phyloP scores from a whole-genome alignment of 2,888 invertebrate genomes.

The Lasioglossum oenotherae region DNA sequence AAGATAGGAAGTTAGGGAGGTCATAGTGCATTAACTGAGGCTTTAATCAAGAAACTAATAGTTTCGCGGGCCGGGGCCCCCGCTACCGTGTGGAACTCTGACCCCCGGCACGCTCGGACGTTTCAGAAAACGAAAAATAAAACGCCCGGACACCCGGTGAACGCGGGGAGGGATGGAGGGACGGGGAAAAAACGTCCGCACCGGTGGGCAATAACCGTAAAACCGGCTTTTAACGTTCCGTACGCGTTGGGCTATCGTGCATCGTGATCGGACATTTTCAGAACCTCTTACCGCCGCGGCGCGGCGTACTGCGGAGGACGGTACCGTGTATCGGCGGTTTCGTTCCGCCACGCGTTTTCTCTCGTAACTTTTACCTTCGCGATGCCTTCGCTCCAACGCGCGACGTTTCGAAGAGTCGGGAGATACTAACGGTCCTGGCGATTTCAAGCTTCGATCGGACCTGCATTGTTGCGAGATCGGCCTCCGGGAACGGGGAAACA shows the following conservation, averaged over 20 bases:
- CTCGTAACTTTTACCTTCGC: constrained; percentile 62
- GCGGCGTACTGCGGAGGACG: constrained; percentile 34
- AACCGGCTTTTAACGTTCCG: constrained; percentile 77
- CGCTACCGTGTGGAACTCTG: constrained; percentile 75
- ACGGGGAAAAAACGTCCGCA: constrained; percentile 53
- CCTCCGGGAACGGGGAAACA: constrained; percentile 15
- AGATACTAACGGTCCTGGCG: background rate
- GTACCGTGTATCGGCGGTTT: constrained; percentile 47
- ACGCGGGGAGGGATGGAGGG: background rate
- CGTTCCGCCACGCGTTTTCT: constrained; percentile 64
- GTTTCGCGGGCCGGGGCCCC: constrained; percentile 51
- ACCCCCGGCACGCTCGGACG: constrained; percentile 59
- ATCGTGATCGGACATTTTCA: constrained; percentile 74
- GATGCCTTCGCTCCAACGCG: constrained; percentile 25
- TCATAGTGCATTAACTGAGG: constrained; percentile 58
- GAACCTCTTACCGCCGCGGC: constrained; percentile 69
- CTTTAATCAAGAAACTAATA: constrained; percentile 73
- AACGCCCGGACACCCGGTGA: background rate
- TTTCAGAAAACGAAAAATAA: constrained; percentile 17
- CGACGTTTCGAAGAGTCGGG: background rate
- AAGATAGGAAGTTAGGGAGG: constrained; percentile 65
- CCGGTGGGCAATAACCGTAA: constrained; percentile 73
- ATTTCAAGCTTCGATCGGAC: constrained; percentile 1
- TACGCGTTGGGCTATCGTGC: constrained; percentile 73
- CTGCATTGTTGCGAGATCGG: constrained; percentile 2